A percentile compares a stretch with the other conserved stretches of the same genome.
phyloP scores from a whole-genome alignment of 2,888 invertebrate genomes.

The Tridacna gigas region DNA sequence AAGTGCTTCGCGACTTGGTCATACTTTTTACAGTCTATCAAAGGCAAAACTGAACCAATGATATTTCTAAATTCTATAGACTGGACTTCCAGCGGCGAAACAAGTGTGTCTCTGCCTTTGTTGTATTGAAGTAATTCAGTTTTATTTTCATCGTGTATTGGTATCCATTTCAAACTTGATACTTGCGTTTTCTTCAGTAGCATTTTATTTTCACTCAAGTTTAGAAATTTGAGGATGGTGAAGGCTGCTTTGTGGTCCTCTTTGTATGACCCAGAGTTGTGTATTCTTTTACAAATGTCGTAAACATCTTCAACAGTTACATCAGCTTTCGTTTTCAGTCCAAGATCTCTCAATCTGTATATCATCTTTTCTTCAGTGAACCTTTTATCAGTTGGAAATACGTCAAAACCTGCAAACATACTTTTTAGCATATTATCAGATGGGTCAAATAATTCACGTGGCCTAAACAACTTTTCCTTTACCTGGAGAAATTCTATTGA shows the following conservation, averaged over 20 bases:
- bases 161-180: slow-evolving; percentile 32
- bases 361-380: not conserved
- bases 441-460: slow-evolving; percentile 48
- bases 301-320: slow-evolving; percentile 33
- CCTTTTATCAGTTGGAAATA: slow-evolving; percentile 35
- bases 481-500: not conserved
- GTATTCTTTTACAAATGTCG: slow-evolving; percentile 27
- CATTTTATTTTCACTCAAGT: not conserved
- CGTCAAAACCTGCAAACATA: slow-evolving; percentile 23
- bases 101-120: slow-evolving; percentile 10
- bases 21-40: slow-evolving; percentile 22
- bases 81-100: slow-evolving; percentile 37
- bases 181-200: not conserved
- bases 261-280: not conserved
- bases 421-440: slow-evolving; percentile 16
- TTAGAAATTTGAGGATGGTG: not conserved
- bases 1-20: slow-evolving; percentile 5
- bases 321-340: slow-evolving; percentile 36
- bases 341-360: slow-evolving; percentile 20
- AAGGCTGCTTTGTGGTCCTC: not conserved
- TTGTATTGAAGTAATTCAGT: not conserved
- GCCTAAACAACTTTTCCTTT: not conserved
- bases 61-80: slow-evolving; percentile 19
- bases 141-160: not conserved
- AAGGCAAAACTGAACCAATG: slow-evolving; percentile 42